phyloP scores from a whole-genome alignment of 2,113 vertebrate species.

The Rafetus swinhoei region DNA sequence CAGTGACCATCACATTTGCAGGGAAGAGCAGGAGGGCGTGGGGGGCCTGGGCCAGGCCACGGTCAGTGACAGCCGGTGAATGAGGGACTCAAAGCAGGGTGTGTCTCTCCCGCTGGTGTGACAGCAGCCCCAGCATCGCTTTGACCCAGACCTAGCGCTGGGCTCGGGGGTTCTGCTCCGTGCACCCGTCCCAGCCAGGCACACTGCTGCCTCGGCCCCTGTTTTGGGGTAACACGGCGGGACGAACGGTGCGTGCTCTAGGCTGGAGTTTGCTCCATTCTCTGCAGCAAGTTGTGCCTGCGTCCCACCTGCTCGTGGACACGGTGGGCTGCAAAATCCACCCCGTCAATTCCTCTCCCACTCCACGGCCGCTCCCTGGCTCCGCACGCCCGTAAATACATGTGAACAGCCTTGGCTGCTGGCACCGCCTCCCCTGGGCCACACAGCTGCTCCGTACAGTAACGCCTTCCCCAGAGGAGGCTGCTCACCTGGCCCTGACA shows the following conservation, averaged over 20 bases:
- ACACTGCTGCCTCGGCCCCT: neutral
- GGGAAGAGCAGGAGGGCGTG: no score
- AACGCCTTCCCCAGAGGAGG: neutral
- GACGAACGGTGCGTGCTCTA: neutral
- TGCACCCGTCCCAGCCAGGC: neutral
- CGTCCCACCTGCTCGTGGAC: neutral
- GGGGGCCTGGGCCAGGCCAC: no score
- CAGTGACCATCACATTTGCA: no score
- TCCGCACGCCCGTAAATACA: neutral
- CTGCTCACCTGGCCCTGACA: neutral
- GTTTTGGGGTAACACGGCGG: neutral
- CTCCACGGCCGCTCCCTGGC: neutral
- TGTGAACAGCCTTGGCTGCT: neutral
- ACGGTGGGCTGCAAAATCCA: neutral
- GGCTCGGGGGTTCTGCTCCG: neutral
- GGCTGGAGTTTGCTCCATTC: neutral
- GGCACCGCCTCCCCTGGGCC: neutral
- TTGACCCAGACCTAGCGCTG: neutral
- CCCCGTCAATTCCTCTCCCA: no score
- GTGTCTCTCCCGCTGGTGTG: no score
- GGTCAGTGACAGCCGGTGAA: no score
- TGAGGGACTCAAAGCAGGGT: no score
- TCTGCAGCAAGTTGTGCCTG: neutral
- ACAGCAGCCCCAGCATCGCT: neutral
- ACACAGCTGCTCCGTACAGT: neutral